Conservation (phyloP, 2,888 invertebrate genomes). For the Cephus pulcher region DNA sequence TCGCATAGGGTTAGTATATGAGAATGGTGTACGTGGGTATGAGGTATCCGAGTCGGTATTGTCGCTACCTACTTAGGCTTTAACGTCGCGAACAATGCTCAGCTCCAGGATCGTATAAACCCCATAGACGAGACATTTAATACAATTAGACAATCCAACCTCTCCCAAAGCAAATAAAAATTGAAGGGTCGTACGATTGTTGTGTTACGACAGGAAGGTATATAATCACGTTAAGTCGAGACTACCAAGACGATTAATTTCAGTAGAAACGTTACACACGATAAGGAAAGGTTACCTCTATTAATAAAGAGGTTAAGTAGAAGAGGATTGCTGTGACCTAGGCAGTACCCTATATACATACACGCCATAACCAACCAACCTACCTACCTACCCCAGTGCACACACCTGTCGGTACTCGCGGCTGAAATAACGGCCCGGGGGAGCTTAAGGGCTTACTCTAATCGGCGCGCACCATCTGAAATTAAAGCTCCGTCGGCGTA, state of each 20-base stretch:
- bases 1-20: neutral
- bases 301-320: neutral
- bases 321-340: neutral
- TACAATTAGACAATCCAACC: neutral
- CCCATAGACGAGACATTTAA: neutral
- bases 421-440: neutral
- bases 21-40: neutral
- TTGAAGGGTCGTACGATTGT: neutral
- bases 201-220: neutral
- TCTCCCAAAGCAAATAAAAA: neutral
- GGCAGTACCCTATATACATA: neutral
- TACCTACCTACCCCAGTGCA: neutral
- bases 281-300: neutral
- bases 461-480: slow-evolving; percentile 38
- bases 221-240: slow-evolving; percentile 26
- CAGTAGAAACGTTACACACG: slow-evolving; percentile 7
- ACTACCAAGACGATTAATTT: slow-evolving; percentile 22
- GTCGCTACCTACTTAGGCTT: neutral
- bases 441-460: slow-evolving; percentile 34
- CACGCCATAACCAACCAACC: neutral
- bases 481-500: slow-evolving; percentile 42
- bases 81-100: neutral
- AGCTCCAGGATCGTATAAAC: neutral
- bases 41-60: neutral
- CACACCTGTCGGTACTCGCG: neutral